These are phyloP conservation scores for Remorina albescens DNA, from an alignment of 2,797 vertebrate genomes.

Conservation along the genomic window DNA sequence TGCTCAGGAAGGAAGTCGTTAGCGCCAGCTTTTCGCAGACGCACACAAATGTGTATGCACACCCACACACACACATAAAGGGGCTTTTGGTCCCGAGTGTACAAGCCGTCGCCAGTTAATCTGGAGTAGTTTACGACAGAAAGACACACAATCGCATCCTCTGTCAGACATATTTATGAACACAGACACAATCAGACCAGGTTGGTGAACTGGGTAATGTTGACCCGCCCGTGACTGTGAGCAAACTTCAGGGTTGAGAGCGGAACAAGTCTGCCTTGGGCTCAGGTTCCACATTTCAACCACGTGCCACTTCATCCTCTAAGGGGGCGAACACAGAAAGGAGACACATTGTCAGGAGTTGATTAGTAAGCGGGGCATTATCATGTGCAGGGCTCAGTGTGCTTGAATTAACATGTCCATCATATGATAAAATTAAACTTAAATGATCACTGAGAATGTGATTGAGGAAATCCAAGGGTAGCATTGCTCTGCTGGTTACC, in stretches of 20 bases:
- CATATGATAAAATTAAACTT: background rate
- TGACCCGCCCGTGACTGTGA: constrained; percentile 25
- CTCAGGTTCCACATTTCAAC: constrained; percentile 6
- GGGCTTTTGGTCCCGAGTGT: background rate
- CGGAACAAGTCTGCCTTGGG: constrained; percentile 13
- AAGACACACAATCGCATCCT: background rate
- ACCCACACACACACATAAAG: constrained; percentile 17
- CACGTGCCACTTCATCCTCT: background rate
- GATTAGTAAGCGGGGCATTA: constrained; percentile 6
- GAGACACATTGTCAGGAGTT: background rate
- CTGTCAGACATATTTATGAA: constrained; percentile 25
- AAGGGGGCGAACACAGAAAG: background rate
- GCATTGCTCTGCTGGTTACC: background rate
- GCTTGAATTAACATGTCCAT: no score
- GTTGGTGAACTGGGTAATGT: constrained; percentile 20
- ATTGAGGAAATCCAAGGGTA: no score
- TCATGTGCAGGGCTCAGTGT: no score
- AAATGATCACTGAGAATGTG: background rate
- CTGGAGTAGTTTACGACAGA: no score
- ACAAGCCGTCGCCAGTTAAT: no score
- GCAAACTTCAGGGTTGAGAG: background rate
- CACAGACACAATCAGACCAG: constrained; percentile 17
- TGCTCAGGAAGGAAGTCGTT: constrained; percentile 58
- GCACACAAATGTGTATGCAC: constrained; percentile 10
- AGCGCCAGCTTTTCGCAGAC: constrained; percentile 24